phyloP scores from a whole-genome alignment of 2,113 vertebrate species.

The Cricetomys ansorgei region DNA sequence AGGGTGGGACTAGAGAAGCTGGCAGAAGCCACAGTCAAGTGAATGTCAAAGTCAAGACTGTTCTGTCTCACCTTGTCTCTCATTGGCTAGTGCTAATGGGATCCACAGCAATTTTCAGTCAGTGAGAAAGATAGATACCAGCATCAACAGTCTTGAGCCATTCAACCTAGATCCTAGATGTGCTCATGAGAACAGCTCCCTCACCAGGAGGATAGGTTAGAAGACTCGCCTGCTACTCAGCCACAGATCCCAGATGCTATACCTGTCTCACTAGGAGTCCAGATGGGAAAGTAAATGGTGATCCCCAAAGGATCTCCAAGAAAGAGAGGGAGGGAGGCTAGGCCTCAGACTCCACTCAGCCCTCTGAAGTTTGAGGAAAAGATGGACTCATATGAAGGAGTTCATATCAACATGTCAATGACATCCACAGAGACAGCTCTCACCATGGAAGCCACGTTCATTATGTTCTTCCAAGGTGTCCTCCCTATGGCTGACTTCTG shows the following conservation, averaged over 20 bases:
- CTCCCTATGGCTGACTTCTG: background rate
- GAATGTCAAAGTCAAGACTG: no score
- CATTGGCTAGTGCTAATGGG: background rate
- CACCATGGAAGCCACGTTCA: background rate
- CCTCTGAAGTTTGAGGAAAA: background rate
- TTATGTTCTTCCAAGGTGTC: background rate
- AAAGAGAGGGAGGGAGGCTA: background rate
- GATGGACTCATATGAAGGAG: rapidly evolving
- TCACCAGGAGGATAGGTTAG: background rate
- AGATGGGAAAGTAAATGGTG: background rate
- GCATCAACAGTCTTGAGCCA: background rate
- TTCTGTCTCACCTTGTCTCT: background rate
- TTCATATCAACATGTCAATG: rapidly evolving
- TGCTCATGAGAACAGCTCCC: background rate
- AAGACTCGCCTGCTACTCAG: background rate
- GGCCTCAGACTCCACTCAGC: rapidly evolving
- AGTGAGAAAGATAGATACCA: background rate
- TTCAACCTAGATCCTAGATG: background rate
- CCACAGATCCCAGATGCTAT: background rate
- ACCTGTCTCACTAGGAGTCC: background rate
- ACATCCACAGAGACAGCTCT: rapidly evolving
- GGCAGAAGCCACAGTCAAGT: background rate
- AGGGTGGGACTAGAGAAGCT: background rate
- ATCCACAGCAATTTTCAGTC: background rate
- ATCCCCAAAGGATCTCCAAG: background rate